Conservation (phyloP, 2,113 vertebrate species). For the Gambusia affinis region DNA sequence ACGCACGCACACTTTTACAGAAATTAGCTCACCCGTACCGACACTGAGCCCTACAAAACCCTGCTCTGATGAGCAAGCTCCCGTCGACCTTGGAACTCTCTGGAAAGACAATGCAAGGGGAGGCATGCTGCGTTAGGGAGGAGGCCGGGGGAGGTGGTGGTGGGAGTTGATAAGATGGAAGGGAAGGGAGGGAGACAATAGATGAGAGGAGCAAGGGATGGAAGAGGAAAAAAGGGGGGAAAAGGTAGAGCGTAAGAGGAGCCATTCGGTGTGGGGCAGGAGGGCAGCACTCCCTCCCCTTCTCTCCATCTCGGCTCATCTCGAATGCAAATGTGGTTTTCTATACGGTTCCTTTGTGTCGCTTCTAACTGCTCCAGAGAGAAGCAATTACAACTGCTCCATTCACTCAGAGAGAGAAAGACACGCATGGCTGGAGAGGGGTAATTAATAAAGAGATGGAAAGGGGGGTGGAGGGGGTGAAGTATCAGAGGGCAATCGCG, state of each 20-base stretch:
- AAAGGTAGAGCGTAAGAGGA: constrained; percentile 42
- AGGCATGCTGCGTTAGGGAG: constrained; percentile 57
- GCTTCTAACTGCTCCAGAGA: constrained; percentile 74
- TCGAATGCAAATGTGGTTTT: constrained; percentile 78
- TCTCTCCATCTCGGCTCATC: constrained; percentile 71
- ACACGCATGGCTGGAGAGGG: constrained; percentile 70
- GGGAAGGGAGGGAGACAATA: constrained; percentile 59
- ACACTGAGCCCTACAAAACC: constrained; percentile 66
- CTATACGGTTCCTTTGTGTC: constrained; percentile 74
- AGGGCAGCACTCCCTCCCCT: constrained; percentile 67
- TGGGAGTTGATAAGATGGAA: constrained; percentile 59
- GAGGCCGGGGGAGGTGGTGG: constrained; percentile 39
- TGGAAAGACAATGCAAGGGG: constrained; percentile 77
- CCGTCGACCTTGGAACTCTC: constrained; percentile 77
- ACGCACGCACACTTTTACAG: constrained; percentile 19
- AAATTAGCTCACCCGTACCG: constrained; percentile 71
- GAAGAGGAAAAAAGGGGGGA: constrained; percentile 11
- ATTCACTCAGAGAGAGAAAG: constrained; percentile 73
- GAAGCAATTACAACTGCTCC: constrained; percentile 80
- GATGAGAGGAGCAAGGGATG: constrained; percentile 44
- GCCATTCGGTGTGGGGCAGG: constrained; percentile 64
- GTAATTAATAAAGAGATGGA: constrained; percentile 80
- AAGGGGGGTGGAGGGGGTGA: constrained; percentile 37
- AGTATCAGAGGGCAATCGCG: constrained; percentile 29
- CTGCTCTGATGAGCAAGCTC: constrained; percentile 77